Base-by-base conservation (phyloP, 2,888 invertebrate species). In the Choristoneura rosaceana region DNA sequence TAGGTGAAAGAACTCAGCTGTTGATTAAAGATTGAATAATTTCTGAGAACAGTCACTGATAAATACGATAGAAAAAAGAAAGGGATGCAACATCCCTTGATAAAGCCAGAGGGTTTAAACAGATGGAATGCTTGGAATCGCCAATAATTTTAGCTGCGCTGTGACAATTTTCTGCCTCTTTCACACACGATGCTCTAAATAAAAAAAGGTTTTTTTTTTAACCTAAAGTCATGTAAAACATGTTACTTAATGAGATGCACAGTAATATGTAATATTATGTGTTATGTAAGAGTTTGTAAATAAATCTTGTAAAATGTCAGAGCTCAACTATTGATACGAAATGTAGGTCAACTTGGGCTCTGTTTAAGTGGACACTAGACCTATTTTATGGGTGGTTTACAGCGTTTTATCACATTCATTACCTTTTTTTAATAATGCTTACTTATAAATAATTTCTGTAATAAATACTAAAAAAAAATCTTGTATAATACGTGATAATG, bases 211-310 rank as follows among this genome's bases (percentile, higher is more conserved):
- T 55, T 45, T 33, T 55, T 45, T 33, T 66, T 71, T 43, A 25
- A 12, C 14, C 5, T 34, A 12, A 38, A 61, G 45, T 45, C 60
- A 66, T 71, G 71, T 71, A 17, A 52, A 71, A 66, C 66, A 66
- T 70, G 70, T 33, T 55, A 71, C 45, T 52, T 61, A 66, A 41
- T 8, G 38, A 64, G 17, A 61, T 66, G 71, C 71, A 71, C 71
- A 66, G 66, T 61, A 61, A 71, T 70, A 70, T 70, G 33, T 61
- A 61, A 71, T 66, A 71, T 71, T 66, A 71, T 71, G 66, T 71
- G 70, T 65, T 70, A 43, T 41, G 55, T 55, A 25, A 71, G 52
- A 55, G 25, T 12, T 71, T 71, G 71, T 71, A 71, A 61, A 71
- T 71, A 65, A 43, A 50, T 50, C 15, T 66, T 69, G 4, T 62